phyloP scores from a whole-genome alignment of 2,888 invertebrate species.

The Girardia tigrina region DNA sequence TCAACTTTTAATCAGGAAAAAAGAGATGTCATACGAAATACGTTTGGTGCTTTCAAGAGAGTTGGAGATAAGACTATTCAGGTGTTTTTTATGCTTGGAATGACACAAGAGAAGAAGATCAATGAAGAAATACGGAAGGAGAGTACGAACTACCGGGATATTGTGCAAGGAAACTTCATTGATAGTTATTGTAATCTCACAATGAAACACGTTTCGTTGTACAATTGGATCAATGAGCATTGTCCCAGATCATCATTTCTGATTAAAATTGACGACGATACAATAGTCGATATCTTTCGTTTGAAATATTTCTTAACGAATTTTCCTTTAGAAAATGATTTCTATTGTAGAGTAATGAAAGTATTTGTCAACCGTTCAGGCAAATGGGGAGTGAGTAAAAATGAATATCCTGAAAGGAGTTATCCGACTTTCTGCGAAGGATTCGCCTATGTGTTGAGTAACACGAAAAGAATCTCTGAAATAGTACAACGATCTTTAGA shows the following conservation, averaged over 20 bases:
- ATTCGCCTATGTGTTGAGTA: not conserved
- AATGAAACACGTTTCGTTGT: not conserved
- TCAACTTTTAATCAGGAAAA: not conserved
- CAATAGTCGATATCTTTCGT: not conserved
- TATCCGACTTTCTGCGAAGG: not conserved
- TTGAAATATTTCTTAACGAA: not conserved
- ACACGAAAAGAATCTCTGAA: not conserved
- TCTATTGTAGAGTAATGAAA: not conserved
- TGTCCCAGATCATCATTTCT: not conserved
- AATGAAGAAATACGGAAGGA: not conserved
- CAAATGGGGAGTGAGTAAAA: not conserved
- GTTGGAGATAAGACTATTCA: not conserved
- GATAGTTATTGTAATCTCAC: slow-evolving; percentile 19
- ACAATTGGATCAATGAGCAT: not conserved
- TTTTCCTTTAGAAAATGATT: not conserved
- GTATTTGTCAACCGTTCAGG: not conserved
- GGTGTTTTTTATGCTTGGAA: not conserved
- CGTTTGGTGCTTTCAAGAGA: not conserved
- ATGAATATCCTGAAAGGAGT: not conserved
- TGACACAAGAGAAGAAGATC: not conserved
- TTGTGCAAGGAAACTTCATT: not conserved
- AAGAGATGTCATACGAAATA: not conserved
- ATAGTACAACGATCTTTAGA: not conserved
- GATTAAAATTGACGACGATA: not conserved
- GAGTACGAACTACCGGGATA: not conserved